Evolutionary conservation across 1,140 invertebrate genomes (phyloP).

Genomic region (Monomorium pharaonis): DNA sequence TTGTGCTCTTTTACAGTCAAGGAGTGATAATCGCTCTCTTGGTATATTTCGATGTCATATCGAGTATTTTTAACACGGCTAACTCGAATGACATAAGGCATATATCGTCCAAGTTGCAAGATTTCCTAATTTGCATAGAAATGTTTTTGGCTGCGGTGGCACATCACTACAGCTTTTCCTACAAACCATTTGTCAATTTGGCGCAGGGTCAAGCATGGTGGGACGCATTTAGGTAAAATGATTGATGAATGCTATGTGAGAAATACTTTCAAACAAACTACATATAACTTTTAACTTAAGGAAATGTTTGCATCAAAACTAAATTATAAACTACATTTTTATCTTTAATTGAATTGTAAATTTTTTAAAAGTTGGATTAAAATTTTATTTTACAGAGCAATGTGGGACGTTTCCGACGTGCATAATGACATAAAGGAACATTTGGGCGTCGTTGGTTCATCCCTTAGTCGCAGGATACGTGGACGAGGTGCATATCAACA

Average conservation of each 20-base stretch:
- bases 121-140: slow-evolving; percentile 98
- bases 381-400: slow-evolving; percentile 91
- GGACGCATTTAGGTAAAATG: slow-evolving; percentile 84
- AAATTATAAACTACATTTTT: background rate
- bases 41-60: slow-evolving; percentile 91
- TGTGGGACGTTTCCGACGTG: slow-evolving; percentile 98
- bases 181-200: slow-evolving; percentile 91
- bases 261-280: background rate
- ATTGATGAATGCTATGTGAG: background rate
- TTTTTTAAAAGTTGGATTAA: too few relatives aligned
- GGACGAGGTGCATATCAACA: slow-evolving; percentile 90
- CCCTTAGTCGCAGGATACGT: slow-evolving; percentile 90
- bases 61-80: slow-evolving; percentile 88
- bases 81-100: slow-evolving; percentile 89
- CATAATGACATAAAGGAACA: slow-evolving; percentile 96
- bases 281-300: background rate
- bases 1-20: slow-evolving; percentile 89
- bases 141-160: slow-evolving; percentile 98
- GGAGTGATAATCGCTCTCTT: slow-evolving; percentile 95
- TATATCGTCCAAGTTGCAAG: slow-evolving; percentile 93
- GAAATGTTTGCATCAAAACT: background rate
- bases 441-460: slow-evolving; percentile 93
- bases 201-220: slow-evolving; percentile 86
- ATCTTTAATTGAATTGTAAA: too few relatives aligned
- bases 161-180: slow-evolving; percentile 97